A percentile compares a stretch with the other conserved stretches of the same genome.
Conservation (phyloP, 2,113 vertebrate genomes). For the Pithys albifrons region DNA sequence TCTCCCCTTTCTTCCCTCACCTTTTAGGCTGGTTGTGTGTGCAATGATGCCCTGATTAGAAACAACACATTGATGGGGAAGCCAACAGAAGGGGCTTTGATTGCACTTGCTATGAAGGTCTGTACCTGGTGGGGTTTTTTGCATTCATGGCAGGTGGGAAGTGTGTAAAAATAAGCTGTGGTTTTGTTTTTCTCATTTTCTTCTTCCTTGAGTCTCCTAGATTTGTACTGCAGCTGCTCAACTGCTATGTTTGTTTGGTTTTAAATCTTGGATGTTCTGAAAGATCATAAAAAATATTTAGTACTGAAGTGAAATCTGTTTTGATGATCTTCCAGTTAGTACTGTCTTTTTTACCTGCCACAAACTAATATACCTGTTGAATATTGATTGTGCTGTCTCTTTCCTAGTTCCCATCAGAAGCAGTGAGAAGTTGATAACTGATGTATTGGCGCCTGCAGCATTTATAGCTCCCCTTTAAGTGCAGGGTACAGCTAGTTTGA, state of each 20-base stretch:
- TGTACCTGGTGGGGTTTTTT: neutral
- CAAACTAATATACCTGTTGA: neutral
- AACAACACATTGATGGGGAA: conserved; percentile 90
- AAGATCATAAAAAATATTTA: neutral
- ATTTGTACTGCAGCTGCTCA: neutral
- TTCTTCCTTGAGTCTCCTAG: neutral
- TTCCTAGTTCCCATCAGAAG: neutral
- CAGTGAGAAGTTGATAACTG: neutral
- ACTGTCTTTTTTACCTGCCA: neutral
- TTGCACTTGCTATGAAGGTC: conserved; percentile 98
- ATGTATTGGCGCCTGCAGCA: neutral
- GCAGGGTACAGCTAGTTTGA: neutral
- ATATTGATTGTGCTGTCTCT: neutral
- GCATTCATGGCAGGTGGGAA: neutral
- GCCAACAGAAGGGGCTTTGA: conserved; percentile 94
- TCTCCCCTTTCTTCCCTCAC: neutral
- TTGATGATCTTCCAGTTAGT: neutral
- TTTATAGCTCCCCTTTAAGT: neutral
- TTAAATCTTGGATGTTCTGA: neutral
- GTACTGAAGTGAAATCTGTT: neutral
- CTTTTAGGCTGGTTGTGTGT: conserved; percentile 89
- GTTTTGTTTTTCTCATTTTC: neutral
- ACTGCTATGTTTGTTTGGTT: neutral
- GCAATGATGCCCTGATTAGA: conserved; percentile 94
- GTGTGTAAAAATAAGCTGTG: neutral